These are phyloP conservation scores for Pterocles burchelli DNA, from an alignment of 2,113 vertebrate species.

Conservation along the genomic window DNA sequence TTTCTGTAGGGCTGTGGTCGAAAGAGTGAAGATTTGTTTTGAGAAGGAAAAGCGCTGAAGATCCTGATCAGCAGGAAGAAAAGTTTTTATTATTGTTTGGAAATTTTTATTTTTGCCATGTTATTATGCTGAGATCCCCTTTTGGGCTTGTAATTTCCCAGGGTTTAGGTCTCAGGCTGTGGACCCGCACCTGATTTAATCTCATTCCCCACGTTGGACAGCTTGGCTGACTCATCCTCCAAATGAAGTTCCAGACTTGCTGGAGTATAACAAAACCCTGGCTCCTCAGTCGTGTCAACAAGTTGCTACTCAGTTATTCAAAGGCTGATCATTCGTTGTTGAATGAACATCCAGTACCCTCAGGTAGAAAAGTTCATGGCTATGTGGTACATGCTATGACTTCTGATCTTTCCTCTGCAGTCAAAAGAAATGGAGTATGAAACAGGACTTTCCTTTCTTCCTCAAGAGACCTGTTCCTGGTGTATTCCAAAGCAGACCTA, in stretches of 20 bases:
- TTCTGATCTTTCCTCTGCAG: not conserved
- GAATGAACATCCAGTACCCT: not conserved
- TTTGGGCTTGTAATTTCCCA: not conserved
- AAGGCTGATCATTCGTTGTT: not conserved
- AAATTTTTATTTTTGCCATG: not conserved
- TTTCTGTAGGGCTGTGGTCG: not conserved
- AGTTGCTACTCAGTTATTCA: conserved; percentile 11
- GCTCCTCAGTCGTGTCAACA: conserved; percentile 29
- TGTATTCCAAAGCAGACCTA: conserved; percentile 16
- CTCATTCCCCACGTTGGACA: not conserved
- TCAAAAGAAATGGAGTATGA: not conserved
- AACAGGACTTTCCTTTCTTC: not conserved
- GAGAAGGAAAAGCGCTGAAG: not conserved
- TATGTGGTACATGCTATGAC: not conserved
- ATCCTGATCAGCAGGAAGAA: not conserved
- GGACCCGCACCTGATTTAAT: not conserved
- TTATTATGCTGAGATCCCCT: not conserved
- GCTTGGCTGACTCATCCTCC: not conserved
- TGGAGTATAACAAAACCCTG: not conserved
- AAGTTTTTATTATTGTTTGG: not conserved
- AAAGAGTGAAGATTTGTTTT: not conserved
- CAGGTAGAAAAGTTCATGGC: not conserved
- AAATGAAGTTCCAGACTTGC: conserved; percentile 33
- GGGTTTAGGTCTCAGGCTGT: not conserved
- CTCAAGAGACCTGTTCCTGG: not conserved